phyloP scores from a whole-genome alignment of 1,140 invertebrate genomes.

The Ladona fulva region DNA sequence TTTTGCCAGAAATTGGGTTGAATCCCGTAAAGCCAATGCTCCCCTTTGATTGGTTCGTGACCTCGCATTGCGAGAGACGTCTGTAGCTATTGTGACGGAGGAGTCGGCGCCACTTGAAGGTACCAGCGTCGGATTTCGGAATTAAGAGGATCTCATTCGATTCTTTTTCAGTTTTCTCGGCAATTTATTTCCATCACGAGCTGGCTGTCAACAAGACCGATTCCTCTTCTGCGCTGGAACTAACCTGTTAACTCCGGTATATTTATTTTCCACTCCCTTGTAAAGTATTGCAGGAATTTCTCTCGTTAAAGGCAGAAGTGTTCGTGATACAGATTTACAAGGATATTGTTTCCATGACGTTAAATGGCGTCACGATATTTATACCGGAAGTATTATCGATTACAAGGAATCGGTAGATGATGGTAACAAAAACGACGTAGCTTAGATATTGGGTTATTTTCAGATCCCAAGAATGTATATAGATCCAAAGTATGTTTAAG shows the following conservation, averaged over 20 bases:
- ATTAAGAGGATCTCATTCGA: neutral
- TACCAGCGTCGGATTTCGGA: neutral
- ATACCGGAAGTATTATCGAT: too few relatives aligned
- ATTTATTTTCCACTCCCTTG: too few relatives aligned
- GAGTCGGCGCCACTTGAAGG: neutral
- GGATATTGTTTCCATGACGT: too few relatives aligned
- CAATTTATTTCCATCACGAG: conserved; percentile 2
- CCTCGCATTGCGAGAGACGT: neutral
- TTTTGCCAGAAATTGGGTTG: neutral
- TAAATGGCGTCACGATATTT: too few relatives aligned
- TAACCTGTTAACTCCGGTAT: neutral
- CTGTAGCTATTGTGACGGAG: neutral
- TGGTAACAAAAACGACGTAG: too few relatives aligned
- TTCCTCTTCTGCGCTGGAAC: neutral
- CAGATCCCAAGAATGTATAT: too few relatives aligned
- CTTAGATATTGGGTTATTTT: too few relatives aligned
- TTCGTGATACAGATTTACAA: too few relatives aligned
- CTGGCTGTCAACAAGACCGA: neutral
- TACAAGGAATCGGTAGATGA: too few relatives aligned
- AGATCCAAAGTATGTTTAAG: too few relatives aligned
- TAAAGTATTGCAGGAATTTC: too few relatives aligned
- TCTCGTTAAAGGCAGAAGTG: too few relatives aligned
- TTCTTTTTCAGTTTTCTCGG: neutral
- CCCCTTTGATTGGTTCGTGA: neutral
- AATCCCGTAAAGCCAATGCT: neutral